phyloP scores from a whole-genome alignment of 2,113 vertebrate species.

The rabbit (Oryctolagus cuniculus) region mOryCun1.1 NC_091433.1:155588501-155589000 shows the following conservation, averaged over 20 bases:
- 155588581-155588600: background rate
- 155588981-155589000: background rate
- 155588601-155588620: background rate
- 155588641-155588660: background rate
- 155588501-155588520: background rate
- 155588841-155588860: constrained; percentile 2
- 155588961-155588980: background rate
- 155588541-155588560: background rate
- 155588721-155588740: constrained; percentile 22
- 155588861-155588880: constrained; percentile 34
- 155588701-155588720: background rate
- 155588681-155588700: background rate
- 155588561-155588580: background rate
- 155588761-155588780: background rate
- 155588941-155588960: background rate
- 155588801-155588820: background rate
- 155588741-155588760: constrained; percentile 23
- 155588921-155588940: background rate
- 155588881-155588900: background rate
- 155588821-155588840: background rate
- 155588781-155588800: background rate
- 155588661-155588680: background rate
- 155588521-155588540: background rate
- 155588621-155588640: background rate
- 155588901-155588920: constrained; percentile 7